phyloP scores from a whole-genome alignment of 2,113 vertebrate species.

The Petrocephalus zakoni region DNA sequence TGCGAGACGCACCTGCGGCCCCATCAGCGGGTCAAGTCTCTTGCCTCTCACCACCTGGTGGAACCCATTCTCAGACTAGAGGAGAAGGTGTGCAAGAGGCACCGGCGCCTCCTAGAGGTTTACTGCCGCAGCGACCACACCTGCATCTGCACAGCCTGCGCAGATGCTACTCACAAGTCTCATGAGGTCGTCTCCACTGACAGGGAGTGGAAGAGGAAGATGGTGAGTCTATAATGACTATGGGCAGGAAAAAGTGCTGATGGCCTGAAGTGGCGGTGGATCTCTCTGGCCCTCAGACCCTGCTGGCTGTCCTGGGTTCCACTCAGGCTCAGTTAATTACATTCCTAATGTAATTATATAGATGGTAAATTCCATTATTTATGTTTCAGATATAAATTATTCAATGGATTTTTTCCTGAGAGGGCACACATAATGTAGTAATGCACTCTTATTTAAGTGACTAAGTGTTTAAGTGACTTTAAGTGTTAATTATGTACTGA shows the following conservation, averaged over 20 bases:
- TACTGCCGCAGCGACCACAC: slow-evolving; percentile 73
- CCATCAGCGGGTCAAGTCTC: slow-evolving; percentile 60
- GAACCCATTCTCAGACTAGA: slow-evolving; percentile 64
- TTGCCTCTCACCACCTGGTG: slow-evolving; percentile 61
- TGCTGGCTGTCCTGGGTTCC: not conserved
- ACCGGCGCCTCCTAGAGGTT: slow-evolving; percentile 67
- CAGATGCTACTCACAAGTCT: slow-evolving; percentile 55
- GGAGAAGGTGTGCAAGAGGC: slow-evolving; percentile 66
- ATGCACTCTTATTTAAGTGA: not conserved
- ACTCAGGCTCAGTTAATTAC: not conserved
- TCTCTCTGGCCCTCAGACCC: not conserved
- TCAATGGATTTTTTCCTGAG: not conserved
- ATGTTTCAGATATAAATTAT: not conserved
- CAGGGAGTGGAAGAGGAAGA: slow-evolving; percentile 63
- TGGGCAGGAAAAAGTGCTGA: not conserved
- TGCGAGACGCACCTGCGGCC: slow-evolving; percentile 64
- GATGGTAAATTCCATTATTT: not conserved
- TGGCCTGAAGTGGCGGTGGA: not conserved
- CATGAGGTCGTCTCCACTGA: slow-evolving; percentile 66
- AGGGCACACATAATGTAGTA: not conserved
- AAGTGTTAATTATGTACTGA: not conserved
- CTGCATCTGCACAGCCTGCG: slow-evolving; percentile 71
- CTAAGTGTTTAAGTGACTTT: not conserved
- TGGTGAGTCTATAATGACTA: slow-evolving; percentile 54
- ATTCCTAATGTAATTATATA: not conserved